Evolutionary conservation across 2,113 vertebrate species (phyloP).

Genomic region (Campylorhamphus procurvoides): DNA sequence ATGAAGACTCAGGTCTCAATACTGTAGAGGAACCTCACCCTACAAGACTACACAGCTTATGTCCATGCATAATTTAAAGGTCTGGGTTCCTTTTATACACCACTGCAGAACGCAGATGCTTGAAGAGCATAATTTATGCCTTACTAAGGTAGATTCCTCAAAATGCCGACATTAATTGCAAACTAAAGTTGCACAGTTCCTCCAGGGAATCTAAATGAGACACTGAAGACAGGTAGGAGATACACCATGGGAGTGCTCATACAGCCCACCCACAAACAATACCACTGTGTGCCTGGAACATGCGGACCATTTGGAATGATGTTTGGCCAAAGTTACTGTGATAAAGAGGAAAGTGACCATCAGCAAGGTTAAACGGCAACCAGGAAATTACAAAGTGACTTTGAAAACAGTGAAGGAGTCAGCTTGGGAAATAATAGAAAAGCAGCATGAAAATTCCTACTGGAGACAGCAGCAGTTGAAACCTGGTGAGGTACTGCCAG

Average conservation of each 20-base stretch:
- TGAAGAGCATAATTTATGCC: neutral
- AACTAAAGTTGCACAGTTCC: neutral
- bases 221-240: neutral
- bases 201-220: neutral
- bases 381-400: neutral
- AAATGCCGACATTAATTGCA: neutral
- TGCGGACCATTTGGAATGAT: neutral
- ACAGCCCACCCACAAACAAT: rapidly evolving
- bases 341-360: neutral
- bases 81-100: neutral
- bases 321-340: neutral
- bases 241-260: rapidly evolving
- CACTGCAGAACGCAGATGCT: neutral
- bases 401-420: neutral
- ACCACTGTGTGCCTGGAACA: neutral
- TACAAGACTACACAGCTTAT: neutral
- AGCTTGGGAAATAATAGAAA: neutral
- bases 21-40: neutral
- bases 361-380: neutral
- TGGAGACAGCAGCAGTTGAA: neutral
- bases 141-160: neutral
- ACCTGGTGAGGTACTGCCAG: neutral
- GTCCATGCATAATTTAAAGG: neutral
- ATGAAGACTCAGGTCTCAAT: neutral
- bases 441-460: neutral